Percentiles rank a stretch among this genome's conserved stretches.
Evolutionary conservation across 2,113 vertebrate species (phyloP).

Genomic region (Typhlomys cinereus): DNA sequence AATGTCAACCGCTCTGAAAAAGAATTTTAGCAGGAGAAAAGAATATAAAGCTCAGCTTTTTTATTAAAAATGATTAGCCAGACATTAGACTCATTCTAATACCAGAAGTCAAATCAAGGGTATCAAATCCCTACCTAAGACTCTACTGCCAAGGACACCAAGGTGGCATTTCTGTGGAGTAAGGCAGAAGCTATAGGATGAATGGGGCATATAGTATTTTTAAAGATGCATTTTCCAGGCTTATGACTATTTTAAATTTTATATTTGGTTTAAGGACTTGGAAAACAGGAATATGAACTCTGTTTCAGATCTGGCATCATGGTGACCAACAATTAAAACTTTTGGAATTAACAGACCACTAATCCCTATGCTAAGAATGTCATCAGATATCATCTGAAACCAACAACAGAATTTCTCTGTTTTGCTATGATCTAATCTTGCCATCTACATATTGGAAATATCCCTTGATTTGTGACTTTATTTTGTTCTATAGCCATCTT

Average conservation of each 20-base stretch:
- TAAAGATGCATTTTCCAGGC: background rate
- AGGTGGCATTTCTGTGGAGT: background rate
- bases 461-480: background rate
- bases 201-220: background rate
- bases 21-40: background rate
- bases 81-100: background rate
- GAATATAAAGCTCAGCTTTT: background rate
- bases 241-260: background rate
- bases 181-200: background rate
- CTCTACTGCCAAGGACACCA: background rate
- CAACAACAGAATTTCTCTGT: background rate
- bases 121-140: background rate
- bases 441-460: background rate
- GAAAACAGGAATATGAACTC: background rate
- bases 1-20: background rate
- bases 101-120: background rate
- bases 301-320: background rate
- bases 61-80: background rate
- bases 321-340: background rate
- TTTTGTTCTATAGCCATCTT: no score
- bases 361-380: background rate
- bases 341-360: background rate
- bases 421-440: background rate
- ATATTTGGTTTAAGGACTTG: background rate
- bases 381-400: no score